These are phyloP conservation scores for Cheilosia grossa DNA, from an alignment of 2,888 invertebrate species.

Conservation along the genomic window DNA sequence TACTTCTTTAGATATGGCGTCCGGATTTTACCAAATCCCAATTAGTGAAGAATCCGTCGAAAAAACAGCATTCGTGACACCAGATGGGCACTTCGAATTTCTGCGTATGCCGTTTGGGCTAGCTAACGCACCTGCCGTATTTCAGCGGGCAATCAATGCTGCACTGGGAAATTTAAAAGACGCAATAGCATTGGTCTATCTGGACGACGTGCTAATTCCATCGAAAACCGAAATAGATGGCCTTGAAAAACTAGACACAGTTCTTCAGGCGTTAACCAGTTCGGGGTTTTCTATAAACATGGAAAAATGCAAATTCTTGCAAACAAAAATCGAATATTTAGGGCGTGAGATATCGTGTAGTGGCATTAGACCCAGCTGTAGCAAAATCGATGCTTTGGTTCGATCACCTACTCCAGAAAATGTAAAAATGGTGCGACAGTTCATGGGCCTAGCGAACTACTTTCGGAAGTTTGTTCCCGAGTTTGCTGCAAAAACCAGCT, in stretches of 20 bases:
- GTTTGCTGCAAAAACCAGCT: slow-evolving; percentile 11
- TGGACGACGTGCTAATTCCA: slow-evolving; percentile 1
- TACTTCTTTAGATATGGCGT: too few relatives aligned
- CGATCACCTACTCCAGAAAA: background rate
- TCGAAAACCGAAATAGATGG: background rate
- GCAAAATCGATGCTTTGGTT: background rate
- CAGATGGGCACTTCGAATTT: slow-evolving; percentile 3
- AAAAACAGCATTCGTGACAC: too few relatives aligned
- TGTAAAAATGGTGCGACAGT: slow-evolving; percentile 32
- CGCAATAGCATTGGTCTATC: background rate
- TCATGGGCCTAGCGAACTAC: slow-evolving; percentile 28
- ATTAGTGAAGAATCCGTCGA: too few relatives aligned
- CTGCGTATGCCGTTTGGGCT: slow-evolving; percentile 22
- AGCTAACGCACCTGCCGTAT: slow-evolving; percentile 4
- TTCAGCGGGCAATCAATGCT: slow-evolving; percentile 1
- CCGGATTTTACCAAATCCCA: too few relatives aligned
- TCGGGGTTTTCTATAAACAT: too few relatives aligned
- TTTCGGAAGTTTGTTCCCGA: slow-evolving; percentile 31
- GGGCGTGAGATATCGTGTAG: slow-evolving; percentile 34
- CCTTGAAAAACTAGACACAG: background rate
- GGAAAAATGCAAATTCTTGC: slow-evolving; percentile 20
- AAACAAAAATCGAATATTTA: slow-evolving; percentile 73
- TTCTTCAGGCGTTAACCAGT: too few relatives aligned
- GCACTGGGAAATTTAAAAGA: slow-evolving; percentile 1
- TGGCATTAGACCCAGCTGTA: slow-evolving; percentile 41